A percentile compares a stretch with the other conserved stretches of the same genome.
Evolutionary conservation across 2,888 invertebrate species (phyloP).

Genomic region (Raillietiella orientalis): DNA sequence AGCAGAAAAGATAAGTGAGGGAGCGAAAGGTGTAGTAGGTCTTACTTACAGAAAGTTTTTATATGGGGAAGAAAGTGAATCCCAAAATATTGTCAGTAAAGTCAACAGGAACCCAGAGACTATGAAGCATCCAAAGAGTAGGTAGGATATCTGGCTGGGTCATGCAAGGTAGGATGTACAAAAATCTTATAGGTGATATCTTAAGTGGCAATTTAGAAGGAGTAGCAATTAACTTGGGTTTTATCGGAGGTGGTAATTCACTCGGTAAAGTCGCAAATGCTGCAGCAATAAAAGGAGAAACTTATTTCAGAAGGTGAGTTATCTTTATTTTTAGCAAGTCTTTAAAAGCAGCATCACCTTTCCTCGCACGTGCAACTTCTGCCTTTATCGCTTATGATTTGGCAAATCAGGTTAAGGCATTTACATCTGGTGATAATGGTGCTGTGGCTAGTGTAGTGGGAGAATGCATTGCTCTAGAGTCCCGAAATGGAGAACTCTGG

Average conservation of each 20-base stretch:
- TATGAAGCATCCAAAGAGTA: too few species aligned
- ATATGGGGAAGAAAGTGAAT: too few species aligned
- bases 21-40: too few species aligned
- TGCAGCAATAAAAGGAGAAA: slow-evolving; percentile 1
- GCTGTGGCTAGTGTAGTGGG: neutral
- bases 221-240: slow-evolving; percentile 2
- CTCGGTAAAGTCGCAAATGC: neutral
- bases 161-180: slow-evolving; percentile 1
- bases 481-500: too few species aligned
- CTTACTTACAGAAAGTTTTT: too few species aligned
- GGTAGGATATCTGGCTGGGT: too few species aligned
- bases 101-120: too few species aligned
- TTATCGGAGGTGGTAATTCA: neutral
- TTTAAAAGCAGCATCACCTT: slow-evolving; percentile 2
- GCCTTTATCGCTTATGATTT: slow-evolving; percentile 1
- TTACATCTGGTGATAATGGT: neutral
- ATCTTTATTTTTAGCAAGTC: neutral
- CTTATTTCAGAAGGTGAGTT: too few species aligned
- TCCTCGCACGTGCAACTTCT: slow-evolving; percentile 1
- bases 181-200: neutral
- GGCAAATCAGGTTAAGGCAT: slow-evolving; percentile 1
- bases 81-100: too few species aligned
- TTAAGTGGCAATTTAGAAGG: neutral
- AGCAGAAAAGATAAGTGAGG: too few species aligned
- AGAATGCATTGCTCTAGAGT: neutral